phyloP scores from a whole-genome alignment of 2,888 invertebrate genomes.

The Anaspis maculata region DNA sequence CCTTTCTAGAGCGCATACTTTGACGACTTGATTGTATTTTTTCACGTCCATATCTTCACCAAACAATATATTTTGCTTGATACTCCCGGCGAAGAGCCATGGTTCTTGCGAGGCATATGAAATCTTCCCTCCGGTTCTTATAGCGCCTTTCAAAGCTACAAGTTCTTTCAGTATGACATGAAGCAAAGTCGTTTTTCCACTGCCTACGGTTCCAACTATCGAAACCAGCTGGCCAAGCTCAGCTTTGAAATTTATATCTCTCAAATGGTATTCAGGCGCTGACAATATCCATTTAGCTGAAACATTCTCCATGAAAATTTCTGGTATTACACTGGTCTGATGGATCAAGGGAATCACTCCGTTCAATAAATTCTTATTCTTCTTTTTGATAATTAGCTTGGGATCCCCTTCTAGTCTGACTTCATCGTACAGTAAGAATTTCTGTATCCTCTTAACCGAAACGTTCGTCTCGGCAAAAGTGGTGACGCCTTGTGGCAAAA shows the following conservation, averaged over 20 bases:
- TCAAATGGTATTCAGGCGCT: conserved; percentile 52
- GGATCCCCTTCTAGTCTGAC: conserved; percentile 1
- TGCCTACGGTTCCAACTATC: conserved; percentile 17
- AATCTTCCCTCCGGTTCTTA: conserved; percentile 40
- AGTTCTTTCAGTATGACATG: conserved; percentile 13
- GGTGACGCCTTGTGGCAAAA: conserved; percentile 75
- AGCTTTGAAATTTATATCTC: conserved; percentile 53
- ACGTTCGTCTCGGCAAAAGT: conserved; percentile 68
- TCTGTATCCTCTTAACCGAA: conserved; percentile 59
- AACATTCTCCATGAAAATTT: conserved; percentile 50
- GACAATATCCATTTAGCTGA: conserved; percentile 57
- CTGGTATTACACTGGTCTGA: conserved; percentile 27
- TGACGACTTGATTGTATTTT: conserved; percentile 49
- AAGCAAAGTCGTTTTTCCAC: conserved; percentile 13
- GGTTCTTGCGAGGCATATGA: conserved; percentile 51
- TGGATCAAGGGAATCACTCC: conserved; percentile 1
- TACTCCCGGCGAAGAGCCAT: conserved; percentile 47
- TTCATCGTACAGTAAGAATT: conserved; percentile 44
- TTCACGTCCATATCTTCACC: conserved; percentile 50
- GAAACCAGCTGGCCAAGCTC: conserved; percentile 36
- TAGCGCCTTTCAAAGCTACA: conserved; percentile 23
- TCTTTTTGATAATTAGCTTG: conserved; percentile 18
- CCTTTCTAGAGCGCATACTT: conserved; percentile 50
- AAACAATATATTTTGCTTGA: conserved; percentile 68
- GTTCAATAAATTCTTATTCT: conserved; percentile 4